phyloP scores from a whole-genome alignment of 2,113 vertebrate genomes.

The Prietella phreatophila region DNA sequence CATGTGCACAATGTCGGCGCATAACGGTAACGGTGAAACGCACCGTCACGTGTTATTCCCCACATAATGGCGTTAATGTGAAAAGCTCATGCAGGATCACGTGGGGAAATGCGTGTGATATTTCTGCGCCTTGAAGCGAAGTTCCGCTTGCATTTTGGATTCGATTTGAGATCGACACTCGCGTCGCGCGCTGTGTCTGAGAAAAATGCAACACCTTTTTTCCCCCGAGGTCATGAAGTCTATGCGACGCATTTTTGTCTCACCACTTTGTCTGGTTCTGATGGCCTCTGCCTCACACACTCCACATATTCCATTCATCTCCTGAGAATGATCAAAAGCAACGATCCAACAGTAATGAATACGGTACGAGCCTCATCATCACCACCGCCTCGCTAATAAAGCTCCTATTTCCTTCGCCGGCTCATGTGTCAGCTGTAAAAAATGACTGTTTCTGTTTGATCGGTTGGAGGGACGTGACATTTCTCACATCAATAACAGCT shows the following conservation, averaged over 20 bases:
- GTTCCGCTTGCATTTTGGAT: background rate
- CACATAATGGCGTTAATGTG: background rate
- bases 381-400: background rate
- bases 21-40: background rate
- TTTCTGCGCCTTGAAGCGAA: background rate
- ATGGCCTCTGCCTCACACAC: background rate
- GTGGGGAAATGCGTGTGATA: background rate
- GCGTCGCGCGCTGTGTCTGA: background rate
- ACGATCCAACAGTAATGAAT: slow-evolving; percentile 2
- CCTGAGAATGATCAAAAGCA: slow-evolving; percentile 19
- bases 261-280: background rate
- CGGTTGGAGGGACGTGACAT: background rate
- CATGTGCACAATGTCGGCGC: background rate
- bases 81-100: background rate
- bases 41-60: background rate
- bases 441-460: background rate
- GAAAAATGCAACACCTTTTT: background rate
- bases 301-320: background rate
- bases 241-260: background rate
- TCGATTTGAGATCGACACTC: background rate
- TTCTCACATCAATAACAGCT: background rate
- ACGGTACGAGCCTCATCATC: background rate
- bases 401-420: background rate
- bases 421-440: background rate
- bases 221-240: background rate